These are phyloP conservation scores for Sebastes glaucus DNA, from an alignment of 2,797 vertebrate species.

Conservation along the genomic window DNA sequence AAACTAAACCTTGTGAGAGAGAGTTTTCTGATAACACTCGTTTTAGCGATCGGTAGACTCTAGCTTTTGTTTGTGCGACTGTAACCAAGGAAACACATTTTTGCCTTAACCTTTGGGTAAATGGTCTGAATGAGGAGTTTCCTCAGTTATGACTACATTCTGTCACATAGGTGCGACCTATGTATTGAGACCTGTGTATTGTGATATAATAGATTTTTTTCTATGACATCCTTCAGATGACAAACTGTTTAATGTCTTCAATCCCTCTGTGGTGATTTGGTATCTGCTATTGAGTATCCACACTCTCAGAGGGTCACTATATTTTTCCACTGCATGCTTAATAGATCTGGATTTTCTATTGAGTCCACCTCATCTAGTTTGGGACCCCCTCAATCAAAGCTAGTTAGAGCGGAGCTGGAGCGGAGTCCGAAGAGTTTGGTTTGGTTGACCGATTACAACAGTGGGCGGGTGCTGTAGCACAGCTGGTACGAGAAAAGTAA, in stretches of 20 bases:
- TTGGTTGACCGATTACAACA: too few species aligned
- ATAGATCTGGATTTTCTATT: neutral
- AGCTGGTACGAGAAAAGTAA: too few species aligned
- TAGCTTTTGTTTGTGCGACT: constrained; percentile 16
- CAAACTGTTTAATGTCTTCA: too few species aligned
- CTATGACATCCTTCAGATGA: too few species aligned
- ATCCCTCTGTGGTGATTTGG: too few species aligned
- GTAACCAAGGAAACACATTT: constrained; percentile 42
- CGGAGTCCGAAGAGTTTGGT: too few species aligned
- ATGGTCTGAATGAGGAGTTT: neutral
- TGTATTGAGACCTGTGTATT: neutral
- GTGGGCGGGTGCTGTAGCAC: too few species aligned
- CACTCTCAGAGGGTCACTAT: too few species aligned
- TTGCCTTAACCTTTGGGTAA: neutral
- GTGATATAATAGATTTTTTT: neutral
- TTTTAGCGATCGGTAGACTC: constrained; percentile 2
- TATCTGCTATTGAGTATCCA: too few species aligned
- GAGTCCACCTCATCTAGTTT: neutral
- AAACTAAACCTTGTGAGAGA: constrained; percentile 25
- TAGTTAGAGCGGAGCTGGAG: too few species aligned
- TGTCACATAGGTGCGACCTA: neutral
- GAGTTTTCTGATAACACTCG: constrained; percentile 22
- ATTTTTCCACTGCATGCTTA: neutral
- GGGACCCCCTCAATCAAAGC: too few species aligned
- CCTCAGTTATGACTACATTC: neutral